Percentiles rank a stretch among this genome's conserved stretches.
phyloP scores from a whole-genome alignment of 2,888 invertebrate genomes.

The Drosophila birchii region DNA sequence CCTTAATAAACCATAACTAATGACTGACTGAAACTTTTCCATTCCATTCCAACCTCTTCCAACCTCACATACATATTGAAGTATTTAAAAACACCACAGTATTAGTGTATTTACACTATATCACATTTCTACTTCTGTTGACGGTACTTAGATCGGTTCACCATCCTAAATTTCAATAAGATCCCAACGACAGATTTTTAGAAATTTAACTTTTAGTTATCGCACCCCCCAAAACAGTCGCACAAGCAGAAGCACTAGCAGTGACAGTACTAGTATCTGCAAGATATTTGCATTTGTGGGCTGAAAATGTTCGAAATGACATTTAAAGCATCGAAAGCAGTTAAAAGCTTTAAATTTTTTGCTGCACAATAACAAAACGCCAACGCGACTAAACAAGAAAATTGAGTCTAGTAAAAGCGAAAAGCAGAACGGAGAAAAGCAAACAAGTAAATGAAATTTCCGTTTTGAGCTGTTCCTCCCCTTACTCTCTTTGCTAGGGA shows the following conservation, averaged over 20 bases:
- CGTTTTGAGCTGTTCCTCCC: conserved; percentile 42
- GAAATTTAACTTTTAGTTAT: too few relatives aligned
- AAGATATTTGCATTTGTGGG: conserved; percentile 18
- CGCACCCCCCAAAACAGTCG: too few relatives aligned
- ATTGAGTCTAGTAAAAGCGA: conserved; percentile 49
- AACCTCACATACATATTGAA: too few relatives aligned
- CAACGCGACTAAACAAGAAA: conserved; percentile 34
- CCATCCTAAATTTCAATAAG: too few relatives aligned
- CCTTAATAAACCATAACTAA: conserved; percentile 76
- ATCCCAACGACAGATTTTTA: too few relatives aligned
- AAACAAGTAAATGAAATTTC: conserved; percentile 80
- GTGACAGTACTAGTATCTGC: conserved; percentile 13
- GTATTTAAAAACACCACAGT: too few relatives aligned
- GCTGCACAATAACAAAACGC: conserved; percentile 45
- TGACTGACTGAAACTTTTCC: too few relatives aligned
- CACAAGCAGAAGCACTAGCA: conserved; percentile 28
- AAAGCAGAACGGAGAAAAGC: conserved; percentile 51
- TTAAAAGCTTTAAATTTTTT: conserved; percentile 40
- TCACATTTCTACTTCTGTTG: too few relatives aligned
- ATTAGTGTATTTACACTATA: too few relatives aligned
- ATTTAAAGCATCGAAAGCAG: conserved; percentile 46
- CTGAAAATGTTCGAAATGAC: conserved; percentile 11
- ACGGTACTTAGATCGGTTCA: too few relatives aligned
- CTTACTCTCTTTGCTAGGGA: neutral
- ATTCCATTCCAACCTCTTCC: too few relatives aligned